Conservation (phyloP, 2,113 vertebrate species). For the Apteryx mantelli region DNA sequence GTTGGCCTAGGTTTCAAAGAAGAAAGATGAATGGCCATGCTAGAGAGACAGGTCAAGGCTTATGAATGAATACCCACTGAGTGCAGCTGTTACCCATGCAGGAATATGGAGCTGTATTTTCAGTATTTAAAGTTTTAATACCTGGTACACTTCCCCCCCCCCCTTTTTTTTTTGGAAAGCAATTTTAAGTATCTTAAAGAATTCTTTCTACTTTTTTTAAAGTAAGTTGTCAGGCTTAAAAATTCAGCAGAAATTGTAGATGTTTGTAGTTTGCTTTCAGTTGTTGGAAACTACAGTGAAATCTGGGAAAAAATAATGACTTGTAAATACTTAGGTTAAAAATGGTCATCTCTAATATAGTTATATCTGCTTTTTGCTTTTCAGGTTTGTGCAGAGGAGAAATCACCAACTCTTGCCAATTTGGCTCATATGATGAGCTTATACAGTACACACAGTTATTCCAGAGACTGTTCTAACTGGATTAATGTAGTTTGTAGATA, state of each 20-base stretch:
- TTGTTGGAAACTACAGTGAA: background rate
- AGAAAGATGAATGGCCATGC: background rate
- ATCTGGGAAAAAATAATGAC: background rate
- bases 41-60: background rate
- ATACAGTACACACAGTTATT: conserved; percentile 97
- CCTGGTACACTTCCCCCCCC: background rate
- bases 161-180: background rate
- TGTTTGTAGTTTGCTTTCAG: background rate
- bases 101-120: background rate
- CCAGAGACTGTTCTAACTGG: conserved; percentile 96
- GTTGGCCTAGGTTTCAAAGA: background rate
- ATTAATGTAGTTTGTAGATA: conserved; percentile 98
- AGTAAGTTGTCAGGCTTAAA: background rate
- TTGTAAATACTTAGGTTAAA: background rate
- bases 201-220: background rate
- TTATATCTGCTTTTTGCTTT: background rate
- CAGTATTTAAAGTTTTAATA: background rate
- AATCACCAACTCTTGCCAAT: conserved; percentile 92
- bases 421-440: conserved; percentile 99
- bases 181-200: background rate
- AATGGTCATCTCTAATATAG: background rate
- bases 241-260: background rate
- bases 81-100: background rate
- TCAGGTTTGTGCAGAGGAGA: conserved; percentile 92
- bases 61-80: background rate